Evolutionary conservation across 2,113 vertebrate species (phyloP).

Genomic region (Sylvilagus bachmani): DNA sequence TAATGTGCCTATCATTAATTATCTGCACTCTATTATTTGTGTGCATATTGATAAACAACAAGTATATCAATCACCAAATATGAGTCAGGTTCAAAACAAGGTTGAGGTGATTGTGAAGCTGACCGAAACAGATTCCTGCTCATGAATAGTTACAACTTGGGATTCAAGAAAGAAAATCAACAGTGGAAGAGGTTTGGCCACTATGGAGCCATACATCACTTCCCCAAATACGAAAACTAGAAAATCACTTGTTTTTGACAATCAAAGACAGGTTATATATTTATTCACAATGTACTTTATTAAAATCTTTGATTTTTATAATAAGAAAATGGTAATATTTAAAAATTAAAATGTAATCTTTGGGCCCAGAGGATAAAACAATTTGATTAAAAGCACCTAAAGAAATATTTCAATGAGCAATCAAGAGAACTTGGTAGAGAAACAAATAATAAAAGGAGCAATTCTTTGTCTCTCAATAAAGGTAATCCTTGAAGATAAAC

Average conservation of each 20-base stretch:
- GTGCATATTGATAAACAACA: constrained; percentile 1
- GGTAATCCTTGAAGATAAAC: neutral
- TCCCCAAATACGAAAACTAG: neutral
- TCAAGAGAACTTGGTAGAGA: neutral
- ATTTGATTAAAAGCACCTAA: neutral
- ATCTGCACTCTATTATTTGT: neutral
- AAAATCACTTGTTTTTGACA: constrained; percentile 43
- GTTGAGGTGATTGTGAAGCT: neutral
- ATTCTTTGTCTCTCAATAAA: neutral
- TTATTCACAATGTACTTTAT: constrained; percentile 48
- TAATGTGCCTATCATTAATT: neutral
- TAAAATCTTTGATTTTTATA: constrained; percentile 49
- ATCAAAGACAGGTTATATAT: neutral
- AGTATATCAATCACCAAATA: neutral
- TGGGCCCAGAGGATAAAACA: constrained; percentile 21
- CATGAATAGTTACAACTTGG: neutral
- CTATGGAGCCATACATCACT: neutral
- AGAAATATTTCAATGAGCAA: constrained; percentile 31
- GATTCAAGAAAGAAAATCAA: neutral
- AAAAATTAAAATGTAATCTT: constrained; percentile 40
- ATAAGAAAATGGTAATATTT: constrained; percentile 60
- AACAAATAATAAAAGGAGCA: neutral
- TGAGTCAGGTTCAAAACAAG: neutral
- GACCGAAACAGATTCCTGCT: neutral
- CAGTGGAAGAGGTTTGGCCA: neutral